Evolutionary conservation across 64 coral and sea anemone genomes (phyloP).

Genomic region (Dendronephthya gigantea): DNA sequence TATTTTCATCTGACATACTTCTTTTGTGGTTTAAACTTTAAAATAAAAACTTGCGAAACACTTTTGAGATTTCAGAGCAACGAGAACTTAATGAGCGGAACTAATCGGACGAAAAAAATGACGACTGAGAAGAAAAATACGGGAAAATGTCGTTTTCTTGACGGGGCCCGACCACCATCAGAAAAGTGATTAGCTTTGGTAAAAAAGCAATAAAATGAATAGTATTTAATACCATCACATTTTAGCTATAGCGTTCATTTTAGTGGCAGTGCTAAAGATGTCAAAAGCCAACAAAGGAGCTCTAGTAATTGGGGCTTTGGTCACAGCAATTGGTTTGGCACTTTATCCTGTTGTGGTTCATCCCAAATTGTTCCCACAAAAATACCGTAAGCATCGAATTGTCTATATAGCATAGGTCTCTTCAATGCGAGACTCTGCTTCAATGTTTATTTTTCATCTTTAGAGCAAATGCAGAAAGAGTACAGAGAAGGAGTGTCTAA

Average conservation of each 20-base stretch:
- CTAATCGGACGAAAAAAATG: not conserved
- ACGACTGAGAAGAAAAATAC: not conserved
- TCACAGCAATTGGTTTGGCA: conserved; percentile 53
- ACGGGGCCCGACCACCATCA: not conserved
- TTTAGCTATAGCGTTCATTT: too few relatives aligned
- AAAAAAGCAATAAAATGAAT: too few relatives aligned
- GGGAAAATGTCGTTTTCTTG: not conserved
- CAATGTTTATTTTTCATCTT: conserved; percentile 6
- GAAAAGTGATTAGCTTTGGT: too few relatives aligned
- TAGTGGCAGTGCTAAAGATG: too few relatives aligned
- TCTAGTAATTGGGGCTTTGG: conserved; percentile 61
- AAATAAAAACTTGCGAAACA: not conserved
- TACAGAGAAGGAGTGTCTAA: conserved; percentile 61
- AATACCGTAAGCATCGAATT: conserved; percentile 57
- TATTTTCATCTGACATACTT: not conserved
- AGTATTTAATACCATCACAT: too few relatives aligned
- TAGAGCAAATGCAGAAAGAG: conserved; percentile 76
- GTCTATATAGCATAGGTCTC: too few relatives aligned
- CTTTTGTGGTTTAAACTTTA: not conserved
- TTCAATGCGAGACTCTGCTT: too few relatives aligned
- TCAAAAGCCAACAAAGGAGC: conserved; percentile 61
- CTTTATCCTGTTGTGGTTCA: conserved; percentile 73
- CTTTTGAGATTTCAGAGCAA: not conserved
- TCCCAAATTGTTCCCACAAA: conserved; percentile 70
- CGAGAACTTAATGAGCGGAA: not conserved